Conservation (phyloP, 1,140 invertebrate genomes). For the Tenebrio molitor region DNA sequence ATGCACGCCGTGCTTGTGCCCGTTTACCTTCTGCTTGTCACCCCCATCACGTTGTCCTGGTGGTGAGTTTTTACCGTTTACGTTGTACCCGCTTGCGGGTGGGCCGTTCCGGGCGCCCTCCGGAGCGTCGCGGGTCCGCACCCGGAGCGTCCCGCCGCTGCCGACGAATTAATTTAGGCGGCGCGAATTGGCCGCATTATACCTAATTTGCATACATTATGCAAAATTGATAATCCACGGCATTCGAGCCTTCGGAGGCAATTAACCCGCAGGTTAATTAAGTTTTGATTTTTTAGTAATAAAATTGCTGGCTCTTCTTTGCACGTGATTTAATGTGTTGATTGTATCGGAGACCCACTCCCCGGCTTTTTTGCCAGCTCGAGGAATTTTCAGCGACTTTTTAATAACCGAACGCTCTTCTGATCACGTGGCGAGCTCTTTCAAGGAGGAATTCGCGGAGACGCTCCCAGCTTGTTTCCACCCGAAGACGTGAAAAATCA, state of each 20-base stretch:
- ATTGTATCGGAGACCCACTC: background rate
- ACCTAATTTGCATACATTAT: background rate
- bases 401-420: too few relatives aligned
- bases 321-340: background rate
- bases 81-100: too few relatives aligned
- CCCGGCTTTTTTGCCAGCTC: too few relatives aligned
- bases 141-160: background rate
- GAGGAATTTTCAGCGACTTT: too few relatives aligned
- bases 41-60: conserved; percentile 63
- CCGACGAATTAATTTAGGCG: too few relatives aligned
- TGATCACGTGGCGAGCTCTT: too few relatives aligned
- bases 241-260: conserved; percentile 2
- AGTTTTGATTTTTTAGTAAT: conserved; percentile 12
- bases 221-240: background rate
- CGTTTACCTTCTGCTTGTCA: conserved; percentile 63
- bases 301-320: background rate
- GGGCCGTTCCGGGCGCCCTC: too few relatives aligned
- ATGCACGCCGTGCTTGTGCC: conserved; percentile 63
- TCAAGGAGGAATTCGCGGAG: too few relatives aligned
- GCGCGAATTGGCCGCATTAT: background rate
- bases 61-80: conserved; percentile 58
- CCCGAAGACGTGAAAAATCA: too few relatives aligned
- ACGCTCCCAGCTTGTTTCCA: too few relatives aligned
- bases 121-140: too few relatives aligned
- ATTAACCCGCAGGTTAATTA: conserved; percentile 28